A percentile compares a stretch with the other conserved stretches of the same genome.
These are phyloP conservation scores for Propithecus coquereli DNA, from an alignment of 2,113 vertebrate species.

Conservation along the genomic window DNA sequence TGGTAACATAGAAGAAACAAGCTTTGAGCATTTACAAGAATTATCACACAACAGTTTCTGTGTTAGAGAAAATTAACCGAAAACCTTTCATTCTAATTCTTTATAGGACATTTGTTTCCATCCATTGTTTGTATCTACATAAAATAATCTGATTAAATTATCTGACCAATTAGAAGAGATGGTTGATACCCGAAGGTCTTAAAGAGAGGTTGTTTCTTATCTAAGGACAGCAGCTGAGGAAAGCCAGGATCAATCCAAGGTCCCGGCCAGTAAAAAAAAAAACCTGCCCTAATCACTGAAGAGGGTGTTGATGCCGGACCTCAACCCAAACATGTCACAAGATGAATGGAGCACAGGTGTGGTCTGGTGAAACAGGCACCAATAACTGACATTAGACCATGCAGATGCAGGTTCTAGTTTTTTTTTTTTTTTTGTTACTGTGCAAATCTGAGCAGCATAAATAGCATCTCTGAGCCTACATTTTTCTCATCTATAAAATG, in stretches of 20 bases:
- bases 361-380: not conserved
- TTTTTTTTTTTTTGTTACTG: not conserved
- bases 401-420: not conserved
- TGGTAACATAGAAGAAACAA: not conserved
- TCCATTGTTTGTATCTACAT: not conserved
- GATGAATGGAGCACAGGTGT: not conserved
- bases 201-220: not conserved
- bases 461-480: not conserved
- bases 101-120: not conserved
- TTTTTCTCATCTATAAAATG: not conserved
- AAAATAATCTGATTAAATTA: not conserved
- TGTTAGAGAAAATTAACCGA: not conserved
- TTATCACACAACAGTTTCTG: not conserved
- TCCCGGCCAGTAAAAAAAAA: not conserved
- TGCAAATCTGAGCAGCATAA: not conserved
- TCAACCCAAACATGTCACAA: not conserved
- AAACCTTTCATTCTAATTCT: not conserved
- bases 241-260: not conserved
- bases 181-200: not conserved
- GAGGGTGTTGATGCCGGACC: not conserved
- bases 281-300: not conserved
- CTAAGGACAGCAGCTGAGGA: not conserved
- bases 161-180: not conserved
- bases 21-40: not conserved
- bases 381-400: not conserved